Percentiles rank a stretch among this genome's conserved stretches.
These are phyloP conservation scores for Chondrosia reniformis DNA, from an alignment of 37 sponge, comb jelly and placozoan genomes.

Conservation along the genomic window DNA sequence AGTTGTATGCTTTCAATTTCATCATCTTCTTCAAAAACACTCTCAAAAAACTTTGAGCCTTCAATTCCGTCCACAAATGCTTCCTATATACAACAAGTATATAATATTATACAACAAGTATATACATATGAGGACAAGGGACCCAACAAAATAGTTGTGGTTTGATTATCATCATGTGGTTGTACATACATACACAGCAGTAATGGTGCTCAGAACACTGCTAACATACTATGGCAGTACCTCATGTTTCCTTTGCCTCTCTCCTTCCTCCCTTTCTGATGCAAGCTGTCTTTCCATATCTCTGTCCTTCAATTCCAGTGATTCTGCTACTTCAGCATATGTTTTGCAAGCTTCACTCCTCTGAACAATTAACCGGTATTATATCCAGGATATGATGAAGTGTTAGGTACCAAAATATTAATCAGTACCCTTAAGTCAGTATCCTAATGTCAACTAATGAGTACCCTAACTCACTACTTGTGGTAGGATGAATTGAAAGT, in stretches of 20 bases:
- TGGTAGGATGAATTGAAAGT: conserved; percentile 61
- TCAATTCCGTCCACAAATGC: conserved; percentile 87
- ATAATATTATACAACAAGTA: background rate
- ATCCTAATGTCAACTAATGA: too few species aligned
- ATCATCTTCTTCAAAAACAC: conserved; percentile 79
- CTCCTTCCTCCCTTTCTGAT: conserved; percentile 10
- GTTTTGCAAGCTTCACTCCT: conserved; percentile 46
- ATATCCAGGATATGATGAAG: too few species aligned
- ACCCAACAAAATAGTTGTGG: background rate
- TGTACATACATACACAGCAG: too few species aligned
- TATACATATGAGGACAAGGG: background rate
- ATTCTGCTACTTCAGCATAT: conserved; percentile 57
- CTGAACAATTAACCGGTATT: conserved; percentile 49
- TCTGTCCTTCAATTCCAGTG: conserved; percentile 68
- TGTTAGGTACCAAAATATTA: too few species aligned
- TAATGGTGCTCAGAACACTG: too few species aligned
- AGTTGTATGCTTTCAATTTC: conserved; percentile 60
- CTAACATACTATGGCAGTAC: background rate
- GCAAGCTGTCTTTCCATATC: conserved; percentile 48
- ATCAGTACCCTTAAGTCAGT: too few species aligned
- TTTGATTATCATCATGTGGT: too few species aligned
- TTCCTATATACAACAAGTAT: conserved; percentile 27
- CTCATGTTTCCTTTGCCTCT: background rate
- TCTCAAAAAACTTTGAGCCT: conserved; percentile 50
- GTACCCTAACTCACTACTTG: conserved; percentile 52